Evolutionary conservation across 2,888 invertebrate genomes (phyloP).

Genomic region (Mystacides longicornis): DNA sequence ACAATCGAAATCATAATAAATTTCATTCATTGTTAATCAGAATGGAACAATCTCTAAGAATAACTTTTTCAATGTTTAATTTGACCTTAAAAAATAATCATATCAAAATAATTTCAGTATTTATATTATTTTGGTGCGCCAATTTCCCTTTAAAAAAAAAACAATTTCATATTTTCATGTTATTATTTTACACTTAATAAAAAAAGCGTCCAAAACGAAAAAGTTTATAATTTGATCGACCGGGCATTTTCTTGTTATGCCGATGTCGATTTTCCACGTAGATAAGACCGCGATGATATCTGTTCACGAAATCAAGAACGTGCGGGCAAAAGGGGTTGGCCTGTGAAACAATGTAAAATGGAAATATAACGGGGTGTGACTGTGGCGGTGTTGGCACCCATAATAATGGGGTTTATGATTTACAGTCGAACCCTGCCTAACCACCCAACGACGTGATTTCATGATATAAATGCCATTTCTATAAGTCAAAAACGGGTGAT

Average conservation of each 20-base stretch:
- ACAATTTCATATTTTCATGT: neutral
- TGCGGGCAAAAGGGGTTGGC: slow-evolving; percentile 3
- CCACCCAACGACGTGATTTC: slow-evolving; percentile 11
- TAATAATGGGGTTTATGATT: slow-evolving; percentile 19
- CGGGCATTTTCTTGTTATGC: slow-evolving; percentile 7
- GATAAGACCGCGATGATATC: slow-evolving; percentile 12
- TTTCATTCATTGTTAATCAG: too few relatives aligned
- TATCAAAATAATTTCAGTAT: neutral
- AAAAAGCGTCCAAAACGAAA: neutral
- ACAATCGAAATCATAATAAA: too few relatives aligned
- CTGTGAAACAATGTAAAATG: neutral
- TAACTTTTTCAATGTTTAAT: too few relatives aligned
- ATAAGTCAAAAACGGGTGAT: neutral
- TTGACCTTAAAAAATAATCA: too few relatives aligned
- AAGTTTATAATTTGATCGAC: slow-evolving; percentile 11
- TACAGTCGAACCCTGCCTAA: slow-evolving; percentile 8
- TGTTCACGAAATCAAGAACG: slow-evolving; percentile 9
- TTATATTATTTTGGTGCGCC: neutral
- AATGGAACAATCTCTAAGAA: too few relatives aligned
- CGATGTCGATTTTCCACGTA: slow-evolving; percentile 8
- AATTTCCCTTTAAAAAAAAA: neutral
- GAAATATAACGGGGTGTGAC: slow-evolving; percentile 3
- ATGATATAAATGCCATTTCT: slow-evolving; percentile 3
- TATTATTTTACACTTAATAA: neutral
- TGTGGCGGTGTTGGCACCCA: slow-evolving; percentile 17